Percentiles rank a stretch among this genome's conserved stretches.
phyloP scores from a whole-genome alignment of 2,888 invertebrate species.

The Lissocephala sabroskyi region DNA sequence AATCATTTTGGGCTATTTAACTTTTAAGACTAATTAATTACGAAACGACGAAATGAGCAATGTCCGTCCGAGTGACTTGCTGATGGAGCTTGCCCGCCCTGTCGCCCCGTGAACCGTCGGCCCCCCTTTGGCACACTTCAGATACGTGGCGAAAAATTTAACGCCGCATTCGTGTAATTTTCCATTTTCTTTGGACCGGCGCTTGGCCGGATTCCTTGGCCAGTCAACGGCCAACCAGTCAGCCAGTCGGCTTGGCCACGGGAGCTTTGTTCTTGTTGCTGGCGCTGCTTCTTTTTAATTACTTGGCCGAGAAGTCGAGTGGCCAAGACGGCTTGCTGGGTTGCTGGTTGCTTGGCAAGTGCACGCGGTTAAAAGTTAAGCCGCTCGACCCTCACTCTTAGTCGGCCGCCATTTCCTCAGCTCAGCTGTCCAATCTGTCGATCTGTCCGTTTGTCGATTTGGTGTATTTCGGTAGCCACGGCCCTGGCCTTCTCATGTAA shows the following conservation, averaged over 20 bases:
- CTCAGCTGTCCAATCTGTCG: too few species aligned
- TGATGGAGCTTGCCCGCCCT: too few species aligned
- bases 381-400: too few species aligned
- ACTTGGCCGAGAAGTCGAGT: conserved; percentile 54
- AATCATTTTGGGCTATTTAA: conserved; percentile 66
- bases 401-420: too few species aligned
- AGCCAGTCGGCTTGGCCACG: too few species aligned
- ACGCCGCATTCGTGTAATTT: conserved; percentile 32
- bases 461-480: conserved; percentile 23
- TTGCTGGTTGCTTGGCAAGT: conserved; percentile 3
- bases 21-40: conserved; percentile 66
- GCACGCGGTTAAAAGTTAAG: conserved; percentile 61
- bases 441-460: conserved; percentile 9
- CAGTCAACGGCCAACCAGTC: too few species aligned
- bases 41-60: conserved; percentile 66
- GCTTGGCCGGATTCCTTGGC: not conserved
- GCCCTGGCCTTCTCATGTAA: conserved; percentile 38
- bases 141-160: conserved; percentile 26
- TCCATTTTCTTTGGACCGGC: conserved; percentile 41
- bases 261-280: conserved; percentile 10
- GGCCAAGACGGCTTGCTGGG: conserved; percentile 42
- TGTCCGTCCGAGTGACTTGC: conserved; percentile 30
- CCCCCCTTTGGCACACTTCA: not conserved
- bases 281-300: conserved; percentile 46
- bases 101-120: too few species aligned